A percentile compares a stretch with the other conserved stretches of the same genome.
phyloP scores from a whole-genome alignment of 2,888 invertebrate genomes.

The Drosophila barbarae region DNA sequence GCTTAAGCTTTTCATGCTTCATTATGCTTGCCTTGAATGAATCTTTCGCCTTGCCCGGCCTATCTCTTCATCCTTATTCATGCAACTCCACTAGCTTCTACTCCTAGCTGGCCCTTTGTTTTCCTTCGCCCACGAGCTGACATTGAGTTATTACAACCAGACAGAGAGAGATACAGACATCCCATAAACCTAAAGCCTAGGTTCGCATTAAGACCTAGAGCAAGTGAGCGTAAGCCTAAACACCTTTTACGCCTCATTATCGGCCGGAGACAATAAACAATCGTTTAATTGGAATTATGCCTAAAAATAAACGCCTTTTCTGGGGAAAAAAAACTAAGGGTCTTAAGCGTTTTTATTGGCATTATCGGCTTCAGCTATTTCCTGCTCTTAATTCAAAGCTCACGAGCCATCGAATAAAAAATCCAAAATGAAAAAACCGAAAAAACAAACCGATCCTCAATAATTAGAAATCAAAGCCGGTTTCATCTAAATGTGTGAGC shows the following conservation, averaged over 20 bases:
- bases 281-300: conserved; percentile 68
- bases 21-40: conserved; percentile 59
- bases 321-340: conserved; percentile 40
- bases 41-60: conserved; percentile 29
- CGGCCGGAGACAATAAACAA: conserved; percentile 40
- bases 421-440: not conserved
- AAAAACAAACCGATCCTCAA: conserved; percentile 54
- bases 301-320: conserved; percentile 59
- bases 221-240: conserved; percentile 39
- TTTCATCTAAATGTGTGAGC: conserved; percentile 41
- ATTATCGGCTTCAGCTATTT: conserved; percentile 71
- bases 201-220: conserved; percentile 22
- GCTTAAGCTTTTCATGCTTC: conserved; percentile 61
- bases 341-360: conserved; percentile 53
- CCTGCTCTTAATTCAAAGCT: conserved; percentile 65
- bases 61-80: conserved; percentile 14
- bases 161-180: conserved; percentile 2
- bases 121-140: conserved; percentile 39
- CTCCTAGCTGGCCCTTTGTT: conserved; percentile 45
- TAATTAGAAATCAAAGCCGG: conserved; percentile 75
- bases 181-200: conserved; percentile 13
- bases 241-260: conserved; percentile 43
- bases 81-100: conserved; percentile 2
- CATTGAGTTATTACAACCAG: conserved; percentile 48
- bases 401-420: conserved; percentile 48